Percentiles rank a stretch among this genome's conserved stretches.
Conservation (phyloP, 2,113 vertebrate species). For the Nothobranchius kuhntae region DNA sequence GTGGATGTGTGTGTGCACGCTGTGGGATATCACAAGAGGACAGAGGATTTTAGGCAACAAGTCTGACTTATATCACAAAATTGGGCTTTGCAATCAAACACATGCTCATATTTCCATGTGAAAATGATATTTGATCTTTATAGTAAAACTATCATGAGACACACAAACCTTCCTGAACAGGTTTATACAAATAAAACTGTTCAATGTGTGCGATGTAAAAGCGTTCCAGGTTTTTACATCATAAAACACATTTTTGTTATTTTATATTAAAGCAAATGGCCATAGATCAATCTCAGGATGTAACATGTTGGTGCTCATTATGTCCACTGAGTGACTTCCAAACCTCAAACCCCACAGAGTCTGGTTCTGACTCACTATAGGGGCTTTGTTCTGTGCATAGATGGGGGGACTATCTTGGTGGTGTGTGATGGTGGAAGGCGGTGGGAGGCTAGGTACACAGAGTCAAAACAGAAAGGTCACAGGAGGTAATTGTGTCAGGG, state of each 20-base stretch:
- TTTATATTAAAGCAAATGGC: constrained; percentile 31
- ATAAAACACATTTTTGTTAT: constrained; percentile 7
- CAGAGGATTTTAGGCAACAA: neutral
- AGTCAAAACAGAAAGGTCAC: constrained; percentile 46
- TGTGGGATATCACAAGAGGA: constrained; percentile 35
- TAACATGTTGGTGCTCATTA: constrained; percentile 46
- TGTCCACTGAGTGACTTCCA: constrained; percentile 47
- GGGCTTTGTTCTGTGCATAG: constrained; percentile 66
- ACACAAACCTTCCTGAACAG: neutral
- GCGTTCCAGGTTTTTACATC: neutral
- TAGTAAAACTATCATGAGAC: neutral
- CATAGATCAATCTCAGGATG: constrained; percentile 32
- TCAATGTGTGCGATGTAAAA: neutral
- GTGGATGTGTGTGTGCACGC: neutral
- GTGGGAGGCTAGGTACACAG: constrained; percentile 55
- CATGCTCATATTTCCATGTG: neutral
- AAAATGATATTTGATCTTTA: constrained; percentile 11
- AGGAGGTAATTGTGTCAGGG: constrained; percentile 72
- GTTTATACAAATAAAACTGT: neutral
- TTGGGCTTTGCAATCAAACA: constrained; percentile 22
- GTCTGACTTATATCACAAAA: neutral
- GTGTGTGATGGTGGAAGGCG: constrained; percentile 63
- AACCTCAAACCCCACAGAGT: constrained; percentile 39
- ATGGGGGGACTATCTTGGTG: constrained; percentile 51
- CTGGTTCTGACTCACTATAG: constrained; percentile 52